Evolutionary conservation across 1,140 invertebrate species (phyloP).

Genomic region (Tyrophagus putrescentiae): DNA sequence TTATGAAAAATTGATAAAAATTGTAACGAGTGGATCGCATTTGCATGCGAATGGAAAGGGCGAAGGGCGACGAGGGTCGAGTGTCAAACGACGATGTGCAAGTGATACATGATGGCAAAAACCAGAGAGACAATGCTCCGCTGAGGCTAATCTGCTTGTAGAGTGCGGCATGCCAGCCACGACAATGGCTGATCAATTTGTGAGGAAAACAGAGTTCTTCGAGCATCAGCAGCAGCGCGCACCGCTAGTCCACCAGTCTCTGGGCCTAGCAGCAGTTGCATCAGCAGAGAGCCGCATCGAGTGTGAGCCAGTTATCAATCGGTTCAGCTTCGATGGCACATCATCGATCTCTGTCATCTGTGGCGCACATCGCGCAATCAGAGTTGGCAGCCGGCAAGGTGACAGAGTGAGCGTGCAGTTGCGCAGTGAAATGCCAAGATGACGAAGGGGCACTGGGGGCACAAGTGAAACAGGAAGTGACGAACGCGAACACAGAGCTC

Average conservation of each 20-base stretch:
- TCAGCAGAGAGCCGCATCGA: too few species aligned
- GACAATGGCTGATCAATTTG: conserved; percentile 5
- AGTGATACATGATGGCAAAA: background rate
- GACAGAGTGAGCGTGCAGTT: conserved; percentile 6
- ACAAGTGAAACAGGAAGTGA: conserved; percentile 15
- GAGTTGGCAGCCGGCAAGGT: background rate
- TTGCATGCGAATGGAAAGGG: conserved; percentile 4
- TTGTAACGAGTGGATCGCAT: background rate
- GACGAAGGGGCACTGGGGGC: background rate
- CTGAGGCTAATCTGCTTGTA: conserved; percentile 1
- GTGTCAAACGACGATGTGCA: background rate
- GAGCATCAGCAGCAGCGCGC: too few species aligned
- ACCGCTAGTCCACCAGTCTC: background rate
- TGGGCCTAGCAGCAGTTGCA: too few species aligned
- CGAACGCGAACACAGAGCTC: too few species aligned
- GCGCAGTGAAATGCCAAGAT: too few species aligned
- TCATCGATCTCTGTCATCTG: conserved; percentile 4
- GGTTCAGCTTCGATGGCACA: background rate
- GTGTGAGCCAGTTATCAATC: too few species aligned
- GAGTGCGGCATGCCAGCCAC: background rate
- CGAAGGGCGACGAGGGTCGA: background rate
- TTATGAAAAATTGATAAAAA: background rate
- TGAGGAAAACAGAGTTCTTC: too few species aligned
- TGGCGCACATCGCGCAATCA: background rate
- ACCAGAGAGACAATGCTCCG: background rate